phyloP scores from a whole-genome alignment of 2,888 invertebrate genomes.

The Gasteruption jaculator region DNA sequence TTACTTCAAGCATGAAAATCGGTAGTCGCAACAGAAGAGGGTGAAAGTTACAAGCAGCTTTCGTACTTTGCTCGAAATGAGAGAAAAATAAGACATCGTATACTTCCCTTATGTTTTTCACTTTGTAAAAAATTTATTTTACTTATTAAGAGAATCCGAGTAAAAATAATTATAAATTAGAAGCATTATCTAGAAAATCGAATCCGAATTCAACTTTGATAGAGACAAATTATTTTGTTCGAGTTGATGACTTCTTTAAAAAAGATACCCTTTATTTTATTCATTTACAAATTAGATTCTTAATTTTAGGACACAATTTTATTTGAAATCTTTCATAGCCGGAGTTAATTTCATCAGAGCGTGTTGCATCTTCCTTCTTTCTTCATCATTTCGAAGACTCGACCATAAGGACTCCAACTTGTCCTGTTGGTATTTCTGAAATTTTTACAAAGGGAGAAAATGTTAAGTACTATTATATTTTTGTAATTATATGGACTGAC shows the following conservation, averaged over 20 bases:
- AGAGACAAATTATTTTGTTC: neutral
- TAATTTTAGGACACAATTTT: too few species aligned
- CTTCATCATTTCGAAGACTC: slow-evolving; percentile 60
- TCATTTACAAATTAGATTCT: too few species aligned
- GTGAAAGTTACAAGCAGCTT: slow-evolving; percentile 4
- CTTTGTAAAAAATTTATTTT: slow-evolving; percentile 6
- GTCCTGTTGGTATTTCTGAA: slow-evolving; percentile 61
- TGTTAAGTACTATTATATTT: too few species aligned
- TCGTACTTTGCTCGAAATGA: slow-evolving; percentile 4
- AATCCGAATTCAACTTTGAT: too few species aligned
- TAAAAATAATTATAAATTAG: neutral
- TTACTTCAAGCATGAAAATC: too few species aligned
- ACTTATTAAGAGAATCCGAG: neutral
- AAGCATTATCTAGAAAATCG: neutral
- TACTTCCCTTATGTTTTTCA: too few species aligned
- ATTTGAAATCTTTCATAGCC: slow-evolving; percentile 41
- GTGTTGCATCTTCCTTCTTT: slow-evolving; percentile 56
- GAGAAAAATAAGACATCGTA: slow-evolving; percentile 9
- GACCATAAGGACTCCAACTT: slow-evolving; percentile 64
- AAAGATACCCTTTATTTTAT: too few species aligned
- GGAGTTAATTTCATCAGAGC: slow-evolving; percentile 45
- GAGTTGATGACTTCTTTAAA: neutral
- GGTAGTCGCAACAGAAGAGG: neutral
- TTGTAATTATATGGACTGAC: slow-evolving; percentile 11
- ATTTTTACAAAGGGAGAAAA: neutral